A percentile compares a stretch with the other conserved stretches of the same genome.
phyloP scores from a whole-genome alignment of 2,113 vertebrate genomes.

The Pungitius pungitius region DNA sequence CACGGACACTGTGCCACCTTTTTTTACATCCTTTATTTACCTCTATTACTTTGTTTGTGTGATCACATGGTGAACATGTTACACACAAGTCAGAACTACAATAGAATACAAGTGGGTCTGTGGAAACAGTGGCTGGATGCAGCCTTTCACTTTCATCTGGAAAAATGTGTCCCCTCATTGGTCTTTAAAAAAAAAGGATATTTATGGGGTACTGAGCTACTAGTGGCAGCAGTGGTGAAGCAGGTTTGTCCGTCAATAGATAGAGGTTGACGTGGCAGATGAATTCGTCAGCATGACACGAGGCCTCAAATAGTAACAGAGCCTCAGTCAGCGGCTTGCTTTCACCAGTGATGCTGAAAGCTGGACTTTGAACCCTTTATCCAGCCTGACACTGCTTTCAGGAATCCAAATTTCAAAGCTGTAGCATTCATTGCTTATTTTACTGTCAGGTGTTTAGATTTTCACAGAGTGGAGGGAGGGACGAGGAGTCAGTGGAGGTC shows the following conservation, averaged over 20 bases:
- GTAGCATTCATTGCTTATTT: too few relatives aligned
- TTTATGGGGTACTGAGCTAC: too few relatives aligned
- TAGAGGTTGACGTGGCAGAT: too few relatives aligned
- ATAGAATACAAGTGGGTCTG: not conserved
- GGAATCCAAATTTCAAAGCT: not conserved
- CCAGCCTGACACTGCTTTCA: not conserved
- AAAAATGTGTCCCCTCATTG: too few relatives aligned
- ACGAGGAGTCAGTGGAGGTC: not conserved
- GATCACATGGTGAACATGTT: not conserved
- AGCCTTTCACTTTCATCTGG: not conserved
- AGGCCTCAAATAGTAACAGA: not conserved
- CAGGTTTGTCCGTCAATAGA: too few relatives aligned
- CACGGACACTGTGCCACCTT: not conserved
- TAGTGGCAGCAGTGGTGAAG: too few relatives aligned
- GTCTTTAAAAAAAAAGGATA: too few relatives aligned
- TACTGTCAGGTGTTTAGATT: too few relatives aligned
- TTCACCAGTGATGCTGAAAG: not conserved
- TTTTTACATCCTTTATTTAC: not conserved
- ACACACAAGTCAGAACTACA: not conserved
- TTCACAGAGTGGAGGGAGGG: too few relatives aligned
- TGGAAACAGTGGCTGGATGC: not conserved
- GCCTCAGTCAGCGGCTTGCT: too few relatives aligned
- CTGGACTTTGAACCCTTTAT: not conserved
- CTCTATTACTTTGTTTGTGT: not conserved
- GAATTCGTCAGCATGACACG: too few relatives aligned